A percentile compares a stretch with the other conserved stretches of the same genome.
These are phyloP conservation scores for Takifugu rubripes DNA, from an alignment of 2,797 vertebrate genomes.

Conservation along the genomic window DNA sequence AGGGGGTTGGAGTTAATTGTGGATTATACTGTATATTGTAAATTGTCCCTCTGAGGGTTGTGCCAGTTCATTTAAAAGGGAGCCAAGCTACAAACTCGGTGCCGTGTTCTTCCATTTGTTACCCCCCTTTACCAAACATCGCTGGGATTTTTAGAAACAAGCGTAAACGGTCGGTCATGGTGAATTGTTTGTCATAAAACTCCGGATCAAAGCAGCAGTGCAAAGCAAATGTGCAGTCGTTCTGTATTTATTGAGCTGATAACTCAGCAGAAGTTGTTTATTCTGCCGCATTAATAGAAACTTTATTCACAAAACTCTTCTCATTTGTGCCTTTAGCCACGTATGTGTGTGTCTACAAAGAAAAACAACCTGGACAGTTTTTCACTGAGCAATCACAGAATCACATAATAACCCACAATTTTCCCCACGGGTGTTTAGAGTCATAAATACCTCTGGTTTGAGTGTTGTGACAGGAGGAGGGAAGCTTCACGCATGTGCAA, in stretches of 20 bases:
- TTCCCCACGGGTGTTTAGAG: conserved; percentile 38
- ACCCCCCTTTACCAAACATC: too few species aligned
- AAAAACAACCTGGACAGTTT: conserved; percentile 29
- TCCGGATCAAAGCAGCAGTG: too few species aligned
- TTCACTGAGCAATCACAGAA: conserved; percentile 32
- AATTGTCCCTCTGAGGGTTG: conserved; percentile 12
- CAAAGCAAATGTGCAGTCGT: conserved; percentile 8
- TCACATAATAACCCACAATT: conserved; percentile 35
- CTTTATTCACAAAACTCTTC: conserved; percentile 22
- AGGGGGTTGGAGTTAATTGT: conserved; percentile 15
- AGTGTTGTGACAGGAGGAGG: conserved; percentile 31
- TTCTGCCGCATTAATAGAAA: conserved; percentile 14
- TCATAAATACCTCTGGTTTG: conserved; percentile 53
- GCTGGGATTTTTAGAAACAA: background rate
- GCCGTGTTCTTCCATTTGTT: background rate
- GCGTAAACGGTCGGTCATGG: too few species aligned
- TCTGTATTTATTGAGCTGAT: conserved; percentile 3
- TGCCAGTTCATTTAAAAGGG: conserved; percentile 8
- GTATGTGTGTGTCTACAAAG: conserved; percentile 21
- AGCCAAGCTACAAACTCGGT: conserved; percentile 6
- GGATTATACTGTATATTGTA: background rate
- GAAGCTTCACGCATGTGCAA: conserved; percentile 18
- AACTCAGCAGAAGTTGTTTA: conserved; percentile 5
- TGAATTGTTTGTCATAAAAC: too few species aligned
- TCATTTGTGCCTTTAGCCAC: conserved; percentile 27